phyloP scores from a whole-genome alignment of 2,888 invertebrate genomes.

The Trichogramma evanescens region DNA sequence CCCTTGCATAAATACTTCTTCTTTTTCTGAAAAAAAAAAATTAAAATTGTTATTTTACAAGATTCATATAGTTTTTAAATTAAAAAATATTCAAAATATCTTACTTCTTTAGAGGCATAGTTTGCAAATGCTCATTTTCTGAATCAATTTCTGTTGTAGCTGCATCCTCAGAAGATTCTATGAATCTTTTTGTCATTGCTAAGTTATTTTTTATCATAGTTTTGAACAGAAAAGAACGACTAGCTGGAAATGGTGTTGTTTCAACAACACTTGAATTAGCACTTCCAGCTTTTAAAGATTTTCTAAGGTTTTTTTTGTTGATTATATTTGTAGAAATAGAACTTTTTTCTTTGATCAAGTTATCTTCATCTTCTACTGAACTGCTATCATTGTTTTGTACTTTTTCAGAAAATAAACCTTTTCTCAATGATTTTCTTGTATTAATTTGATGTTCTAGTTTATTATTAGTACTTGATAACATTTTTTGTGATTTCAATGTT shows the following conservation, averaged over 20 bases:
- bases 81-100: neutral
- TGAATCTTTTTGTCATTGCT: conserved; percentile 5
- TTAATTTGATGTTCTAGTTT: too few relatives aligned
- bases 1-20: conserved; percentile 16
- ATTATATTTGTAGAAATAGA: too few relatives aligned
- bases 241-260: conserved; percentile 32
- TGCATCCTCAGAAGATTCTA: conserved; percentile 10
- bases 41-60: neutral
- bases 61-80: too few relatives aligned
- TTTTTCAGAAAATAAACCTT: too few relatives aligned
- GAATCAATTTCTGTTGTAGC: neutral
- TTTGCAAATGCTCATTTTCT: neutral
- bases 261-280: conserved; percentile 25
- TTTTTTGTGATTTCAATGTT: too few relatives aligned
- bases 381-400: too few relatives aligned
- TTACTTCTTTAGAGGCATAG: conserved; percentile 6
- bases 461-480: too few relatives aligned
- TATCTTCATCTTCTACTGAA: too few relatives aligned
- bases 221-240: conserved; percentile 29
- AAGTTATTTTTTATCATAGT: conserved; percentile 25
- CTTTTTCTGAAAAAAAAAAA: conserved; percentile 9
- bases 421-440: too few relatives aligned
- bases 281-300: neutral
- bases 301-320: neutral
- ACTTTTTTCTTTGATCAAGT: too few relatives aligned